Percentiles rank a stretch among this genome's conserved stretches.
Evolutionary conservation across 2,888 invertebrate species (phyloP).

Genomic region (Apamea crenata): DNA sequence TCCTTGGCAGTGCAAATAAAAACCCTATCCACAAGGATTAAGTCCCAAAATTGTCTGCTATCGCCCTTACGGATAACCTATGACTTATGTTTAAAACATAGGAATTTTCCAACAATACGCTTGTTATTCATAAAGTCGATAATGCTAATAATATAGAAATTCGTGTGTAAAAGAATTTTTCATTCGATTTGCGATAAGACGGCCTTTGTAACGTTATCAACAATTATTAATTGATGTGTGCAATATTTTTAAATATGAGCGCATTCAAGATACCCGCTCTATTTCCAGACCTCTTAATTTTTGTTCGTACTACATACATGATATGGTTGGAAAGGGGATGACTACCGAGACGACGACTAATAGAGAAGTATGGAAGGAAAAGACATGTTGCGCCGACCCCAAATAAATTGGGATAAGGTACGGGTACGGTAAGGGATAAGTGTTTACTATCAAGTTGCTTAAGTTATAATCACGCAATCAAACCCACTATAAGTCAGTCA

Average conservation of each 20-base stretch:
- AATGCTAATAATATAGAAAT: conserved; percentile 52
- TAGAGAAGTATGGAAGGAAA: no score
- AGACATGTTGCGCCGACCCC: no score
- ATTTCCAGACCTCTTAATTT: neutral
- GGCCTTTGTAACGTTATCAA: conserved; percentile 26
- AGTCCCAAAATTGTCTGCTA: conserved; percentile 50
- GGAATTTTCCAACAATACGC: conserved; percentile 61
- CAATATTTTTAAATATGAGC: conserved; percentile 1
- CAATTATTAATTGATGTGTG: conserved; percentile 15
- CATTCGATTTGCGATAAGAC: conserved; percentile 54
- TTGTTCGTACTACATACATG: no score
- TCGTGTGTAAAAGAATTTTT: conserved; percentile 46
- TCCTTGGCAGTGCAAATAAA: conserved; percentile 18
- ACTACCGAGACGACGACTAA: no score
- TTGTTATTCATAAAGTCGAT: conserved; percentile 48
- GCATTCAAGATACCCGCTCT: neutral
- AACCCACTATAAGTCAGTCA: neutral
- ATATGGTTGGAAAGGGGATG: no score
- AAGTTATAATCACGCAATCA: no score
- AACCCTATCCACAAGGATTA: conserved; percentile 38
- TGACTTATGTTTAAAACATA: conserved; percentile 52
- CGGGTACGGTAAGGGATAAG: no score
- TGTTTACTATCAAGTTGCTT: no score
- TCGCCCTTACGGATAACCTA: conserved; percentile 56
- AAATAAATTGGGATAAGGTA: no score